Base-by-base conservation (phyloP, 2,113 vertebrate species). In the Misgurnus mizolepis region DNA sequence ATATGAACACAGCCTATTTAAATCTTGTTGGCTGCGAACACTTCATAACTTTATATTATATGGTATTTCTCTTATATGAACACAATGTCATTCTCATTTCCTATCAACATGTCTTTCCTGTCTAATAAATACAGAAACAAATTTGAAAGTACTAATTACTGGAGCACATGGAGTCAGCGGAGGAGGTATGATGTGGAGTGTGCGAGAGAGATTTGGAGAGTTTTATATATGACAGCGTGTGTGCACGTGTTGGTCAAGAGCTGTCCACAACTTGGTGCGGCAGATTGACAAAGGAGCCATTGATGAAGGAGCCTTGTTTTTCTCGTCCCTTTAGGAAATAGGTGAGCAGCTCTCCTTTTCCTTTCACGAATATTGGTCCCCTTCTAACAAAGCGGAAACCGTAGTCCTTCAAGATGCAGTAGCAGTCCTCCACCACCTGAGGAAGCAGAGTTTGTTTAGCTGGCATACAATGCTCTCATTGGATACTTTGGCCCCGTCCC, bases 261-360 rank as follows among this genome's bases (percentile, higher is more conserved):
- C 92, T 96, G 89, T 98, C 97, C 76, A 96, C 95, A 81, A 98
- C 97, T 88, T 98, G 97, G 83, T 98, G 96, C 75, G 97, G 97
- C 82, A 98, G 91, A 10, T 95, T 98, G 45, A 97, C 90, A 0
- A 95, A 93, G 18, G 96, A 94, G 75, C 95, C 90, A 0, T 96
- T 97, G 34, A 94, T 84, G 43, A 96, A 94, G 6, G 95, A 93
- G 12, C 94, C 95, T 11, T 95, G 95, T 81, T 95, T 98, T 65
- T 98, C 96, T 47, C 95, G 91, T 60, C 97, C 96, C 84, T 98
- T 98, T 12, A 98, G 86, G 89, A 98, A 98, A 50, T 95, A 98
- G 3, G 97, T 98, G 18, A 98, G 95, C 81, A 98, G 91, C 84
- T 98, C 96, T 3, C 97, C 97, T 72, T 98, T 98, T 11, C 97